Conservation (phyloP, 2,888 invertebrate genomes). For the Tortricodes alternella region DNA sequence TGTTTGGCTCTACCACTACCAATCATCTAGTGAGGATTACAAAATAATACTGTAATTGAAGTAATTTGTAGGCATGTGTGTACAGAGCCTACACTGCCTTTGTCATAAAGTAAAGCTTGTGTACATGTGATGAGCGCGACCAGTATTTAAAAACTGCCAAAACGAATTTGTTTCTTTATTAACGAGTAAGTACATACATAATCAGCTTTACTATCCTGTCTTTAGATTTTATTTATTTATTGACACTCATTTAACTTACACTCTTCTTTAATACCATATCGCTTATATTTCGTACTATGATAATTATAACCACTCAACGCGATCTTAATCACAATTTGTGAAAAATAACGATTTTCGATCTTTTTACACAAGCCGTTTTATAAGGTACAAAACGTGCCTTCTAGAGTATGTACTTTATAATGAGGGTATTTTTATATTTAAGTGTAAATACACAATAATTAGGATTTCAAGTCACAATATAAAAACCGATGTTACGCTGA, state of each 20-base stretch:
- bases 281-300: constrained; percentile 16
- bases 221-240: constrained; percentile 32
- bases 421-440: constrained; percentile 70
- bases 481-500: neutral
- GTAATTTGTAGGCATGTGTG: neutral
- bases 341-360: constrained; percentile 14
- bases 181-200: constrained; percentile 52
- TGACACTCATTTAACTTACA: constrained; percentile 26
- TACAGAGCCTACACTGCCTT: neutral
- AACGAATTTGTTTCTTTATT: constrained; percentile 57
- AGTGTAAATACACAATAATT: constrained; percentile 59
- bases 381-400: constrained; percentile 77
- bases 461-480: constrained; percentile 38
- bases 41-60: neutral
- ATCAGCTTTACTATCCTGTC: constrained; percentile 55
- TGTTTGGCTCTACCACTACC: too few species aligned
- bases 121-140: constrained; percentile 71
- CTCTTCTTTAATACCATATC: constrained; percentile 10
- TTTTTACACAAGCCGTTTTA: constrained; percentile 49
- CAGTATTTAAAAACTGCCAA: constrained; percentile 77
- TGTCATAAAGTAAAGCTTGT: constrained; percentile 54
- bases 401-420: constrained; percentile 58
- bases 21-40: too few species aligned
- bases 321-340: constrained; percentile 10
- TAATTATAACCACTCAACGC: constrained; percentile 26